Evolutionary conservation across 1,140 invertebrate genomes (phyloP).

Genomic region (Paracyclopina nana): DNA sequence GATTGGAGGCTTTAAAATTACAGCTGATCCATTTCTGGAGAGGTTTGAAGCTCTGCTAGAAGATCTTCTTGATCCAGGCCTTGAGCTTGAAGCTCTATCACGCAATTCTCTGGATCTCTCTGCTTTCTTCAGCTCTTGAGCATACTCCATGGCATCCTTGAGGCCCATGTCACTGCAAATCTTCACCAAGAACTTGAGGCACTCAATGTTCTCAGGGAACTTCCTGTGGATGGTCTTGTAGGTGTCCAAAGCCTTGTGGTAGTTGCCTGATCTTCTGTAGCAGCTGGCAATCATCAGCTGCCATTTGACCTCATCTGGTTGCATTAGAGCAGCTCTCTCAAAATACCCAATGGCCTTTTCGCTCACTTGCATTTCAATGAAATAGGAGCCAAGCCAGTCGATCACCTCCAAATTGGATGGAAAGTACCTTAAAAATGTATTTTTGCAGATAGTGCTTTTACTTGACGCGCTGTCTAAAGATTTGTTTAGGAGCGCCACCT

Average conservation of each 20-base stretch:
- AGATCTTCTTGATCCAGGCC: background rate
- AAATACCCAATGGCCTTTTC: slow-evolving; percentile 78
- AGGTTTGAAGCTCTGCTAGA: slow-evolving; percentile 10
- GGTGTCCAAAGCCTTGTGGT: slow-evolving; percentile 53
- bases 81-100: background rate
- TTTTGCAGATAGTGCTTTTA: slow-evolving; percentile 47
- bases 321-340: slow-evolving; percentile 63
- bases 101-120: slow-evolving; percentile 43
- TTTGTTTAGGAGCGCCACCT: background rate
- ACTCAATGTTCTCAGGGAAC: slow-evolving; percentile 69
- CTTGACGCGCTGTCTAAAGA: slow-evolving; percentile 13
- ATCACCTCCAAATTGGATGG: slow-evolving; percentile 73
- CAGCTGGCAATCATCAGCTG: slow-evolving; percentile 63
- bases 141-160: slow-evolving; percentile 54
- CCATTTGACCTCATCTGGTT: slow-evolving; percentile 65
- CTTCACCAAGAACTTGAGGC: slow-evolving; percentile 60
- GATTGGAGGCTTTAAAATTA: background rate
- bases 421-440: no score
- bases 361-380: slow-evolving; percentile 56
- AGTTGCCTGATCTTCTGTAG: slow-evolving; percentile 56
- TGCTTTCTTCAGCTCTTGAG: slow-evolving; percentile 52
- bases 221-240: slow-evolving; percentile 50
- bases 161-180: slow-evolving; percentile 60
- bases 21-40: background rate
- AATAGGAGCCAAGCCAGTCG: slow-evolving; percentile 77